A percentile compares a stretch with the other conserved stretches of the same genome.
Conservation (phyloP, 2,888 invertebrate genomes). For the Monochamus alternatus region DNA sequence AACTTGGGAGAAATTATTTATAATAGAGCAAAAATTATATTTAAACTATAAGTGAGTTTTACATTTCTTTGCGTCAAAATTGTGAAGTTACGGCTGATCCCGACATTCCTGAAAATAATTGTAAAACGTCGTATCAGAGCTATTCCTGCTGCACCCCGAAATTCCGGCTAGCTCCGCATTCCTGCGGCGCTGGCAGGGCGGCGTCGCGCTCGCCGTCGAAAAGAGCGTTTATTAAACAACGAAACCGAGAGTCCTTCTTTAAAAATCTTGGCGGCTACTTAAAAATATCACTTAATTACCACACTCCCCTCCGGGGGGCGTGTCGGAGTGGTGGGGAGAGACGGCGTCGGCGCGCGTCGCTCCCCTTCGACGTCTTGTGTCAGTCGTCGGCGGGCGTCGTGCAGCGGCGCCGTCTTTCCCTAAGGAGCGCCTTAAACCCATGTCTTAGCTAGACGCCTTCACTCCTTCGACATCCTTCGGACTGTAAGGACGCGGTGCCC, state of each 20-base stretch:
- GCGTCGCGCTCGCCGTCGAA: conserved; percentile 17
- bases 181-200: conserved; percentile 9
- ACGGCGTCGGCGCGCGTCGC: conserved; percentile 67
- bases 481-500: conserved; percentile 67
- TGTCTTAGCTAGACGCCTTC: conserved; percentile 70
- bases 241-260: conserved; percentile 65
- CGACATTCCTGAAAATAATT: no score
- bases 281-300: conserved; percentile 70
- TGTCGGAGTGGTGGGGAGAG: conserved; percentile 61
- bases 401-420: conserved; percentile 69
- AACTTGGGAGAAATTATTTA: no score
- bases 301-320: conserved; percentile 68
- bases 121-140: no score
- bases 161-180: conserved; percentile 23
- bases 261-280: conserved; percentile 71
- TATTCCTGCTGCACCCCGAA: not conserved
- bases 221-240: conserved; percentile 47
- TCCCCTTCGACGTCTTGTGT: conserved; percentile 70
- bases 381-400: conserved; percentile 71
- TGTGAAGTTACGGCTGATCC: not conserved
- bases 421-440: conserved; percentile 69
- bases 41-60: no score
- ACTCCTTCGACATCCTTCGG: conserved; percentile 70
- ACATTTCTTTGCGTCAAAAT: no score
- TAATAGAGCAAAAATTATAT: no score